Evolutionary conservation across 2,113 vertebrate species (phyloP).

Genomic region (Promerops cafer): DNA sequence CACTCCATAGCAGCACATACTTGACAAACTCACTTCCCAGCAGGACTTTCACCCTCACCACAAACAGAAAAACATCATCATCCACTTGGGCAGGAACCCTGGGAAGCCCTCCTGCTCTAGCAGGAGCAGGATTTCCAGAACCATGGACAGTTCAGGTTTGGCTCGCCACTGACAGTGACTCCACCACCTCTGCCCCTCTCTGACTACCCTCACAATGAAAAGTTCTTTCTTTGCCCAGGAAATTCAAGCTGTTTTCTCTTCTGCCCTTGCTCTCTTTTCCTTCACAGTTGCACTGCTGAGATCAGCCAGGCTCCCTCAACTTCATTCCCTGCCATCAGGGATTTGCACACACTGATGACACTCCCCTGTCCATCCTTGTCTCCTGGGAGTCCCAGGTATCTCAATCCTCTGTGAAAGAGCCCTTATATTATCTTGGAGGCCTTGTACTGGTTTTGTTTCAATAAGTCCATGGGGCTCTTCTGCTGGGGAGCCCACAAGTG

Average conservation of each 20-base stretch:
- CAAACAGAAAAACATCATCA: background rate
- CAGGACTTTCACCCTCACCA: accelerated
- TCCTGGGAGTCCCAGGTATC: too few relatives aligned
- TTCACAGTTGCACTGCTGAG: background rate
- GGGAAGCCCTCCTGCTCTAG: background rate
- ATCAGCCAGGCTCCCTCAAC: background rate
- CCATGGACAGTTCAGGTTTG: background rate
- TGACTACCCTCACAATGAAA: too few relatives aligned
- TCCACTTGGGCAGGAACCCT: background rate
- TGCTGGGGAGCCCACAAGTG: background rate
- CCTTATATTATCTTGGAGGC: background rate
- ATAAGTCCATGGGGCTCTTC: background rate
- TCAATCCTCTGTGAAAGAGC: background rate
- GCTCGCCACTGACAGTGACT: accelerated
- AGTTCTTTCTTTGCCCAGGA: background rate
- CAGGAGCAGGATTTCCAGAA: background rate
- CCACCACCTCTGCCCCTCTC: too few relatives aligned
- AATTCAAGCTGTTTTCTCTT: background rate
- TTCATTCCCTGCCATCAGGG: background rate
- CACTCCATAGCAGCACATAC: background rate
- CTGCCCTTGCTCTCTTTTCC: too few relatives aligned
- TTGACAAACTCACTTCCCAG: background rate
- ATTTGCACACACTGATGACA: background rate
- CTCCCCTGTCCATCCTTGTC: background rate
- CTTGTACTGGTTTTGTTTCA: background rate